These are phyloP conservation scores for Aphrocallistes beatrix DNA, from an alignment of 37 sponge, comb jelly and placozoan species.

Conservation along the genomic window DNA sequence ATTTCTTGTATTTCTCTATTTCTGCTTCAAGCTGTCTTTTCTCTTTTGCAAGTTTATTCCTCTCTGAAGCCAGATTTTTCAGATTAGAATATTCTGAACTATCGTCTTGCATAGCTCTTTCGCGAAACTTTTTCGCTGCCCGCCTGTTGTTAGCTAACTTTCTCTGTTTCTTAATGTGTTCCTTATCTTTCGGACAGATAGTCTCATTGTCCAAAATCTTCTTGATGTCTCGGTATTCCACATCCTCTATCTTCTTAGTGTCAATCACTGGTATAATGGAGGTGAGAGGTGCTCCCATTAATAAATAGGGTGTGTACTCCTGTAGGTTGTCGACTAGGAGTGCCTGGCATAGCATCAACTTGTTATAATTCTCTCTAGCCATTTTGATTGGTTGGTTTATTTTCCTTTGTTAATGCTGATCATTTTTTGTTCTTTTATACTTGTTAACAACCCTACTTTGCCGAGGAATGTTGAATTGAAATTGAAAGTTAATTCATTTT, in stretches of 20 bases:
- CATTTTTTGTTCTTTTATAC: too few species aligned
- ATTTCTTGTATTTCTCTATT: too few species aligned
- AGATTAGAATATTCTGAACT: too few species aligned
- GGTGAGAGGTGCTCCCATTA: not conserved
- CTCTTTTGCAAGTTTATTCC: too few species aligned
- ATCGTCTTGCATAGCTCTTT: too few species aligned
- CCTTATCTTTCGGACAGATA: not conserved
- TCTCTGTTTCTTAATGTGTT: not conserved
- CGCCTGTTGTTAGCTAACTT: not conserved
- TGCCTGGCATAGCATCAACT: not conserved
- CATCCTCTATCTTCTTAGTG: not conserved
- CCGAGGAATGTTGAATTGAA: too few species aligned
- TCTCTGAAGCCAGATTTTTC: too few species aligned
- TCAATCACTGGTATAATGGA: not conserved
- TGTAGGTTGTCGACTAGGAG: not conserved
- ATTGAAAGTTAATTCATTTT: too few species aligned
- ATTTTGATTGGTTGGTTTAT: not conserved
- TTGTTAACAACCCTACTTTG: too few species aligned
- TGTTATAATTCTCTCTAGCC: not conserved
- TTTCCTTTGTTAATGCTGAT: too few species aligned
- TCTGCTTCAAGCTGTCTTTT: too few species aligned
- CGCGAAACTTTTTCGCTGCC: not conserved
- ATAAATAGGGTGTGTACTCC: not conserved
- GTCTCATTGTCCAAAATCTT: not conserved
- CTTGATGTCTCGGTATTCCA: not conserved